phyloP scores from a whole-genome alignment of 2,797 vertebrate species.

The Gymnocypris eckloni region DNA sequence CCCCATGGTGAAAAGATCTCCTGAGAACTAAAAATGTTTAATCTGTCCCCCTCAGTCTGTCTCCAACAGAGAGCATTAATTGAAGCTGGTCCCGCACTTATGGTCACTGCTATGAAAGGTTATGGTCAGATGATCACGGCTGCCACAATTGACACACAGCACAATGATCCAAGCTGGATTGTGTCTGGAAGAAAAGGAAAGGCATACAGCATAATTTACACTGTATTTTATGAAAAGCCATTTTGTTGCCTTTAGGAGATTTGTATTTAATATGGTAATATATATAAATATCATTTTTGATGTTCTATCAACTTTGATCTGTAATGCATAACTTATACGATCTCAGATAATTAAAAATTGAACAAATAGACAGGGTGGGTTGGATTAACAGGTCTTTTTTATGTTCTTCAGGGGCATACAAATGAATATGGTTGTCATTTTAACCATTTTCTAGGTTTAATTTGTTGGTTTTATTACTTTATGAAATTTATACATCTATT shows the following conservation, averaged over 20 bases:
- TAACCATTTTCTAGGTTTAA: not conserved
- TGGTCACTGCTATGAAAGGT: conserved; percentile 24
- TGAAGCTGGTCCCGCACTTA: conserved; percentile 26
- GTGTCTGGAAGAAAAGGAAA: not conserved
- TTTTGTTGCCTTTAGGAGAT: not conserved
- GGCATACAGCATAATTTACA: not conserved
- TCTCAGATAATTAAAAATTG: not conserved
- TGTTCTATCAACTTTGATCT: not conserved
- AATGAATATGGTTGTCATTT: not conserved
- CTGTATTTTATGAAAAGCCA: not conserved
- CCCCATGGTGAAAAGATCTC: conserved; percentile 53
- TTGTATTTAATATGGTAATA: not conserved
- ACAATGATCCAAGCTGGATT: not conserved
- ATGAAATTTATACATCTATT: not conserved
- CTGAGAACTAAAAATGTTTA: conserved; percentile 37
- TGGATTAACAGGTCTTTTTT: not conserved
- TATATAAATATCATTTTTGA: not conserved
- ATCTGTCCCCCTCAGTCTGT: conserved; percentile 35
- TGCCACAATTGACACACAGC: not conserved
- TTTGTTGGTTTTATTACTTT: not conserved
- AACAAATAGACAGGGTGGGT: not conserved
- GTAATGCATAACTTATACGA: not conserved
- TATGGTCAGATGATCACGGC: conserved; percentile 5
- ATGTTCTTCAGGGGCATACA: not conserved
- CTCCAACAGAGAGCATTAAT: conserved; percentile 49